Conservation (phyloP, 2,888 invertebrate genomes). For the Nebria brevicollis region DNA sequence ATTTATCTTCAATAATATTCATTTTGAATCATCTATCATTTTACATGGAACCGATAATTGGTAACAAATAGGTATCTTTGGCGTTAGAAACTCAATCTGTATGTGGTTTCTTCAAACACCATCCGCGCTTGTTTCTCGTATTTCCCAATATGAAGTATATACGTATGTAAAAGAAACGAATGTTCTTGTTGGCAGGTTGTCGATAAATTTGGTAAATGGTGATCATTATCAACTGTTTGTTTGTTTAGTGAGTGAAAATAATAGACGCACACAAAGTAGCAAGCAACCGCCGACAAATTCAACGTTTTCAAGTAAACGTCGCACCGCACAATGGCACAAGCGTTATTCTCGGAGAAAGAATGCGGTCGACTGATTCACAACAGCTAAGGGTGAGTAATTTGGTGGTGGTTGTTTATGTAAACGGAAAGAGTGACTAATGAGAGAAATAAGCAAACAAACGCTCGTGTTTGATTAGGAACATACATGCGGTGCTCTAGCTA, state of each 20-base stretch:
- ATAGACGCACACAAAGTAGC: conserved; percentile 21
- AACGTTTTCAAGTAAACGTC: background rate
- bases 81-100: no score
- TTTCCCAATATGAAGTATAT: background rate
- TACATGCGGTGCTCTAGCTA: background rate
- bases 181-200: conserved; percentile 33
- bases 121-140: no score
- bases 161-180: background rate
- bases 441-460: conserved; percentile 7
- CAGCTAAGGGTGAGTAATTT: background rate
- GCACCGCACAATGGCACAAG: background rate
- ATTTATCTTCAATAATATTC: no score
- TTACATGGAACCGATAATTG: no score
- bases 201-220: conserved; percentile 39
- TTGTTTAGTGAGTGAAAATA: conserved; percentile 13
- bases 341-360: background rate
- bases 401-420: background rate
- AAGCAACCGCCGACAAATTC: conserved; percentile 31
- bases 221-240: conserved; percentile 38
- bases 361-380: background rate
- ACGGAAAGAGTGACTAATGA: background rate
- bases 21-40: no score
- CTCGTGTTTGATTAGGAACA: background rate
- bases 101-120: no score
- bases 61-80: no score